Percentiles rank a stretch among this genome's conserved stretches.
Conservation (phyloP, 2,113 vertebrate species). For the Recurvirostra avosetta region DNA sequence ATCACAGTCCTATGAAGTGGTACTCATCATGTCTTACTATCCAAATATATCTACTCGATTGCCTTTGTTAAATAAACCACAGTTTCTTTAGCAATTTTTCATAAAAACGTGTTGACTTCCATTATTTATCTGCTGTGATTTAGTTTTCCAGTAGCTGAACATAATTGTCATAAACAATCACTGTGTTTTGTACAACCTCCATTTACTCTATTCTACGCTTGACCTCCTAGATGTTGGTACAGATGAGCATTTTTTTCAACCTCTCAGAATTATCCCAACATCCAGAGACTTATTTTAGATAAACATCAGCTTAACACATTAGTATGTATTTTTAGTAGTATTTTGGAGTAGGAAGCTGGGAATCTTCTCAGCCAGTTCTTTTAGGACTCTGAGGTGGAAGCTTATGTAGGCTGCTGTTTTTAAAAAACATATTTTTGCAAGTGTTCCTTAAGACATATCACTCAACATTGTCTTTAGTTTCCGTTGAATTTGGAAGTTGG, state of each 20-base stretch:
- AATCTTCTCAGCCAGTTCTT: neutral
- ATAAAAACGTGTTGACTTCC: neutral
- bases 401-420: neutral
- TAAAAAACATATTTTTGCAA: neutral
- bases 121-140: neutral
- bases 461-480: neutral
- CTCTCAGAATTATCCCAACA: neutral
- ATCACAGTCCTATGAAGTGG: neutral
- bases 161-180: neutral
- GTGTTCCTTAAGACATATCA: neutral
- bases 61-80: neutral
- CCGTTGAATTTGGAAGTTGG: neutral
- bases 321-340: conserved; percentile 1
- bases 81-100: neutral
- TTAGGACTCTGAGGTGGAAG: neutral
- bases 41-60: neutral
- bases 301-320: neutral
- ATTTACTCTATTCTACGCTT: neutral
- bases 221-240: neutral
- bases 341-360: neutral
- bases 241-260: neutral
- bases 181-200: neutral
- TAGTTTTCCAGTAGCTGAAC: neutral
- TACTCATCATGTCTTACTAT: neutral
- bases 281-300: neutral